phyloP scores from a whole-genome alignment of 2,113 vertebrate species.

The Blennius ocellaris region DNA sequence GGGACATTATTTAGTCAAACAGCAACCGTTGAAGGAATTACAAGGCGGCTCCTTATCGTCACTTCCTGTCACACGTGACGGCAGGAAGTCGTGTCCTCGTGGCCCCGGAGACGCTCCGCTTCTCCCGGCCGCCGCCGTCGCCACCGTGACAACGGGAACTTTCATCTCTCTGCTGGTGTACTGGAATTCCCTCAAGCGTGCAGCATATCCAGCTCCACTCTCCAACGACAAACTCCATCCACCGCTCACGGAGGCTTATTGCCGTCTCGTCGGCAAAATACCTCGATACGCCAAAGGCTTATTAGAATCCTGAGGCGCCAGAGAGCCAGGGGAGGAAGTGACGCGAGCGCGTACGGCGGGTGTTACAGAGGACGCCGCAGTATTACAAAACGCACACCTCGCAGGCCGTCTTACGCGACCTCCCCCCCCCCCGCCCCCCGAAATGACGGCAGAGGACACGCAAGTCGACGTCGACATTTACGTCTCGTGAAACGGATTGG shows the following conservation, averaged over 20 bases:
- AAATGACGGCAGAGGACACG: neutral
- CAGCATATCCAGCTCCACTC: slow-evolving; percentile 25
- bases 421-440: no score
- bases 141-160: slow-evolving; percentile 65
- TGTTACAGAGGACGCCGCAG: neutral
- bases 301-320: neutral
- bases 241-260: slow-evolving; percentile 34
- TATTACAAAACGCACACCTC: neutral
- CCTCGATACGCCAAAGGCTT: slow-evolving; percentile 14
- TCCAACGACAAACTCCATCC: slow-evolving; percentile 10
- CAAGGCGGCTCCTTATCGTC: slow-evolving; percentile 55
- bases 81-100: slow-evolving; percentile 53
- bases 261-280: slow-evolving; percentile 35
- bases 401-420: neutral
- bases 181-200: slow-evolving; percentile 59
- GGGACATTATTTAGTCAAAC: slow-evolving; percentile 37
- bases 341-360: neutral
- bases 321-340: neutral
- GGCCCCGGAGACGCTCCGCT: slow-evolving; percentile 63
- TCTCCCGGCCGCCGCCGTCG: slow-evolving; percentile 66
- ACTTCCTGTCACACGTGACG: slow-evolving; percentile 58
- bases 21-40: slow-evolving; percentile 53
- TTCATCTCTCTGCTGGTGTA: slow-evolving; percentile 66
- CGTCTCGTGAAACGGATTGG: slow-evolving; percentile 12
- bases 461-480: slow-evolving; percentile 8